Conservation (phyloP, 1,140 invertebrate genomes). For the Apis dorsata region DNA sequence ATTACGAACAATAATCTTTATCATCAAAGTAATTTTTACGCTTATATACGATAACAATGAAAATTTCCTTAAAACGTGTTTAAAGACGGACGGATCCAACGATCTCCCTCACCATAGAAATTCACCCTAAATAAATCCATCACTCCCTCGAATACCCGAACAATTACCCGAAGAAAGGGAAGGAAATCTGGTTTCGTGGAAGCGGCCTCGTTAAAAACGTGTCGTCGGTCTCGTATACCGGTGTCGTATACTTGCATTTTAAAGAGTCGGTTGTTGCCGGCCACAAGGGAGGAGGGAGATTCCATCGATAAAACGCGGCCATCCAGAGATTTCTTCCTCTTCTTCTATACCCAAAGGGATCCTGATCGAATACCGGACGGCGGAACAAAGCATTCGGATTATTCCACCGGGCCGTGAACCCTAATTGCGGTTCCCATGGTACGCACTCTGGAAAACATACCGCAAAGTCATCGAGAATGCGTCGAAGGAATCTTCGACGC, state of each 20-base stretch:
- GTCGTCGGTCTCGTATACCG: background rate
- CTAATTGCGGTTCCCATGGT: conserved; percentile 53
- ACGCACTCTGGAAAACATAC: conserved; percentile 26
- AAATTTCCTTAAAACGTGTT: background rate
- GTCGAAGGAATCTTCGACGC: conserved; percentile 44
- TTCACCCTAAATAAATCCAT: too few relatives aligned
- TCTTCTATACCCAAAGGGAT: conserved; percentile 32
- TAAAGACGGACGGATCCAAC: too few relatives aligned
- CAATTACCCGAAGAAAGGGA: too few relatives aligned
- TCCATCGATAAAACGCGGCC: background rate
- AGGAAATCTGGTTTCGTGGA: background rate
- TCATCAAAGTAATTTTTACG: too few relatives aligned
- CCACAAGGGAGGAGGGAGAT: background rate
- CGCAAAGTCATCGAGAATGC: conserved; percentile 52
- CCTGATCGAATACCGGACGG: conserved; percentile 22
- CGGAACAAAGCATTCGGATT: conserved; percentile 28
- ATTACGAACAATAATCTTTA: too few relatives aligned
- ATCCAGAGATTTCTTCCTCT: background rate
- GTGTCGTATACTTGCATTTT: conserved; percentile 19
- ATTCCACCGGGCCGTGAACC: conserved; percentile 45
- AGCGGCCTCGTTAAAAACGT: background rate
- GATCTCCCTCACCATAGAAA: too few relatives aligned
- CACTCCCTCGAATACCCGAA: too few relatives aligned
- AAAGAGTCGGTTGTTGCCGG: conserved; percentile 10
- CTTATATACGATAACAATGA: too few relatives aligned